Percentiles rank a stretch among this genome's conserved stretches.
Evolutionary conservation across 2,888 invertebrate species (phyloP).

Genomic region (Schizaphis graminum): DNA sequence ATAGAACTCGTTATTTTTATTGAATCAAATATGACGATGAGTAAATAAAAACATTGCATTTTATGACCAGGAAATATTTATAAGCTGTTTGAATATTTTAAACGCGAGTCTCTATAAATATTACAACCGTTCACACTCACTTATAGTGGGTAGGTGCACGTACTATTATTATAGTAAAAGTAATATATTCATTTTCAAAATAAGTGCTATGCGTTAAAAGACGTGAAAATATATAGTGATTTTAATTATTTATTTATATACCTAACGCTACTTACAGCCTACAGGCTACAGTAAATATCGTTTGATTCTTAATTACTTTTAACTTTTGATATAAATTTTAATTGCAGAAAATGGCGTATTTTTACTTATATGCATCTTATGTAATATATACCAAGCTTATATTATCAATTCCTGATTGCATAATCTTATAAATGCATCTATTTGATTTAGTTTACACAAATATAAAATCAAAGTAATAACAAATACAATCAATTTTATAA

Average conservation of each 20-base stretch:
- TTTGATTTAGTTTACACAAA: background rate
- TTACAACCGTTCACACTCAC: background rate
- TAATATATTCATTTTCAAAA: background rate
- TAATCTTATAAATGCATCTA: background rate
- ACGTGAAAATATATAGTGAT: background rate
- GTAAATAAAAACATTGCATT: background rate
- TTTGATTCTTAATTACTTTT: background rate
- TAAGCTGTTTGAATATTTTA: slow-evolving; percentile 4
- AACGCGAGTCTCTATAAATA: background rate
- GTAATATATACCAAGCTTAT: background rate
- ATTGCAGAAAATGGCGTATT: background rate
- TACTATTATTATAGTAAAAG: background rate
- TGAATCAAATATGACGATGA: background rate
- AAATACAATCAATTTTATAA: background rate
- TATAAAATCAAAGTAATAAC: background rate
- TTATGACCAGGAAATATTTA: slow-evolving; percentile 48
- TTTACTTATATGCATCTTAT: background rate
- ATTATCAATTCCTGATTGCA: background rate
- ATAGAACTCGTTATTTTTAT: slow-evolving; percentile 38
- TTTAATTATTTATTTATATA: background rate
- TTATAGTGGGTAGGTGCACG: background rate
- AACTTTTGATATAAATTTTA: background rate
- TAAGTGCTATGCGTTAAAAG: background rate
- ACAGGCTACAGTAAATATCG: background rate
- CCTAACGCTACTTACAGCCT: background rate